These are phyloP conservation scores for Sarcophaga rosellei DNA, from an alignment of 2,888 invertebrate species.

Conservation along the genomic window DNA sequence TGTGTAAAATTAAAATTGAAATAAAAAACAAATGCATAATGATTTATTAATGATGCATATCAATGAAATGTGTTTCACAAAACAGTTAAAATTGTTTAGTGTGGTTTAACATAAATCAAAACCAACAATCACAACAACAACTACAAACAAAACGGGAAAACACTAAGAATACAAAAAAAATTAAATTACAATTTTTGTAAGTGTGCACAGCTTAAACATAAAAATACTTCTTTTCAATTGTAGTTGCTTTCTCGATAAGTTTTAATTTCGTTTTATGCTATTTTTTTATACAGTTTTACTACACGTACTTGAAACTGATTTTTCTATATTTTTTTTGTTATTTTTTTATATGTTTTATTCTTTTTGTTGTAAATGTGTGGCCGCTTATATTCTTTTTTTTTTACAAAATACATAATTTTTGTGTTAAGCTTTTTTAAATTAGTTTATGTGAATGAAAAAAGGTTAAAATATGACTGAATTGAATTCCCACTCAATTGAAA, in stretches of 20 bases:
- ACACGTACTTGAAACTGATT: not conserved
- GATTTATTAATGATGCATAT: not conserved
- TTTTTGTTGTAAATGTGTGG: conserved; percentile 32
- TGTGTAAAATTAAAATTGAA: not conserved
- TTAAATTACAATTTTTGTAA: conserved; percentile 32
- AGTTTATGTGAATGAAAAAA: conserved; percentile 45
- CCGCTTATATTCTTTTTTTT: conserved; percentile 36
- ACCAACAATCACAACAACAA: conserved; percentile 18
- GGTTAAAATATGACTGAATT: conserved; percentile 62
- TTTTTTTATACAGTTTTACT: conserved; percentile 3
- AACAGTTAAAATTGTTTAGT: not conserved
- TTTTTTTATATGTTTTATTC: conserved; percentile 26
- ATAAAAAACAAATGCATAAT: not conserved
- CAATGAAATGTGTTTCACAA: conserved; percentile 27
- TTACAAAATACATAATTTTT: conserved; percentile 31
- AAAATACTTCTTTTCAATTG: too few relatives aligned
- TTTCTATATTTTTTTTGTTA: conserved; percentile 13
- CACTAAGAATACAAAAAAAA: not conserved
- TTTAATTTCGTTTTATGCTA: conserved; percentile 16
- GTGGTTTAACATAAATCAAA: conserved; percentile 6
- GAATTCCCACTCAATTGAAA: conserved; percentile 62
- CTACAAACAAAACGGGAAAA: too few relatives aligned
- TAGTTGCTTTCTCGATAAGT: not conserved
- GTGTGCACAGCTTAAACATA: not conserved
- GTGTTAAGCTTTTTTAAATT: conserved; percentile 49